Percentiles rank a stretch among this genome's conserved stretches.
phyloP scores from a whole-genome alignment of 2,888 invertebrate species.

The Hydrotaea diabolus region DNA sequence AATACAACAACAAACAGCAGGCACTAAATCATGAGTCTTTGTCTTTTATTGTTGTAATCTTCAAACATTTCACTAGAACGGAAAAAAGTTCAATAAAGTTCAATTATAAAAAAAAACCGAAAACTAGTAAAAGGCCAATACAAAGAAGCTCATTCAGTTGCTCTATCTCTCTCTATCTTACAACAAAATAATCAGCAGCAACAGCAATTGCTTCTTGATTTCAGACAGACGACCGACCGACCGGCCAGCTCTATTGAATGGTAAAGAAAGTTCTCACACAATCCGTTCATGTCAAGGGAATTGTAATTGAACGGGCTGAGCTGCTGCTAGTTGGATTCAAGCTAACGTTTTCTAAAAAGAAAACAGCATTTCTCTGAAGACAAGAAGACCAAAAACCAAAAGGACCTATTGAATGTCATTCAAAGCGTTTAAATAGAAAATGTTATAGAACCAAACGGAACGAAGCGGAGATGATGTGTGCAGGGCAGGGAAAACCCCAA shows the following conservation, averaged over 20 bases:
- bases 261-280: constrained; percentile 13
- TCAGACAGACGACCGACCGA: background rate
- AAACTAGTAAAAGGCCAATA: constrained; percentile 1
- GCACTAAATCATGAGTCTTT: background rate
- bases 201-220: background rate
- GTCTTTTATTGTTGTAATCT: constrained; percentile 3
- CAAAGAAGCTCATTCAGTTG: background rate
- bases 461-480: background rate
- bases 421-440: constrained; percentile 21
- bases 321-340: background rate
- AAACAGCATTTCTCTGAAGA: background rate
- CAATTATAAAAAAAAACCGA: constrained; percentile 43
- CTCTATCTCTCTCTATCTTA: background rate
- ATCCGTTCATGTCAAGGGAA: background rate
- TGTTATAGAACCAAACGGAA: background rate
- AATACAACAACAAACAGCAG: background rate
- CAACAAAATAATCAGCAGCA: background rate
- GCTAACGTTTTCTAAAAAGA: constrained; percentile 21
- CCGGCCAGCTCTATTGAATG: background rate
- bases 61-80: background rate
- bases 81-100: constrained; percentile 60
- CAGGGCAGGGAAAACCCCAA: background rate
- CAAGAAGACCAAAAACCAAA: background rate
- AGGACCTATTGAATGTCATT: constrained; percentile 49
- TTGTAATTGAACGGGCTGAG: background rate